Evolutionary conservation across 2,797 vertebrate species (phyloP), one percentile per base, ranked within the genome.

Genomic region (Lutjanus campechanus): DNA sequence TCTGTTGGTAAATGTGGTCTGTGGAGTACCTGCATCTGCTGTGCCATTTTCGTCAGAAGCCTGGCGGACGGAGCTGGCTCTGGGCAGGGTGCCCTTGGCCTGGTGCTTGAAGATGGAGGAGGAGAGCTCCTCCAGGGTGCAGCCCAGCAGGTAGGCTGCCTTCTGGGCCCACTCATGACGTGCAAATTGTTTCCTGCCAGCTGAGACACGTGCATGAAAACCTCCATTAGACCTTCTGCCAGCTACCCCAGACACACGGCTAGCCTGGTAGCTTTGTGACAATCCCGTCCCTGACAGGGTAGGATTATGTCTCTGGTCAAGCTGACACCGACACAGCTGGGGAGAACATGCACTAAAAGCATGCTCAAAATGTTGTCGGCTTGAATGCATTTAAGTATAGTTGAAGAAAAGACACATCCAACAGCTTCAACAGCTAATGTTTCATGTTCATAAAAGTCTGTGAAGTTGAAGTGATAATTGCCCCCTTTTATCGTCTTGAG

Each of bases 101-200:
- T 98, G 98, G 85, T 98, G 97, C 92, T 99, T 99, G 95, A 99
- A 99, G 94, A 99, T 97, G 92, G 97, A 95, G 2, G 98, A 98
- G 88, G 98, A 98, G 75, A 99, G 96, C 89, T 99, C 98, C 92
- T 99, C 98, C 93, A 99, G 95, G 89, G 95, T 97, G 93, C 97
- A 99, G 91, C 98, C 98, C 95, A 99, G 95, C 92, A 99, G 95
- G 94, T 99, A 99, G 0, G 98, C 98, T 0, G 98, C 97, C 90
- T 99, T 99, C 95, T 99, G 98, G 76, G 98, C 98, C 98, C 98
- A 99, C 90, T 99, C 98, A 0, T 99, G 98, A 80, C 97, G 97
- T 41, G 98, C 98, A 96, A 99, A 99, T 95, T 99, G 98, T 94
- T 96, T 99, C 76, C 98, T 97, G 76, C 98, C 98, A 47, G 95